Evolutionary conservation across 2,888 invertebrate species (phyloP).

Genomic region (Apodemia hepburni): DNA sequence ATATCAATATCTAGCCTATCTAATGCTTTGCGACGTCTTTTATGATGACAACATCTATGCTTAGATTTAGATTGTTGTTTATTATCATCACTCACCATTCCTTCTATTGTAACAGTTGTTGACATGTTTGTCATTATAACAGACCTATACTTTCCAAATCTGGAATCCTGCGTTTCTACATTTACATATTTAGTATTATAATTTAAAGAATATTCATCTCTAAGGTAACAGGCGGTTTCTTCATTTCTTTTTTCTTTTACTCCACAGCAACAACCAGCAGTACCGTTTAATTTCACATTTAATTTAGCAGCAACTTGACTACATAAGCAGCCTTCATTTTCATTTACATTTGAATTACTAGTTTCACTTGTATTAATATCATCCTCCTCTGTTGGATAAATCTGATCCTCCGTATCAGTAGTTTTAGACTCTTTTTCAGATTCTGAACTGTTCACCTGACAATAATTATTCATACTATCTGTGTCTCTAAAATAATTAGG

Average conservation of each 20-base stretch:
- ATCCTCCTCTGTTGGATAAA: conserved; percentile 39
- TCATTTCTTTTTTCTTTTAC: conserved; percentile 36
- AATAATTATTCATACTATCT: conserved; percentile 50
- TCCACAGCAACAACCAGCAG: conserved; percentile 42
- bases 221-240: conserved; percentile 45
- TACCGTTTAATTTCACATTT: conserved; percentile 36
- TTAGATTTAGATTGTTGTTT: background rate
- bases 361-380: background rate
- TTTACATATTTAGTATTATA: conserved; percentile 39
- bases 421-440: conserved; percentile 24
- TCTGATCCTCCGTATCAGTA: conserved; percentile 24
- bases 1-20: background rate
- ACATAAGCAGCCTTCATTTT: conserved; percentile 43
- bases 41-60: background rate
- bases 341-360: conserved; percentile 29
- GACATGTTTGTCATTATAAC: conserved; percentile 34
- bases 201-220: conserved; percentile 37
- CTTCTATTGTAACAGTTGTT: conserved; percentile 14
- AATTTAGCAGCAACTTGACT: conserved; percentile 46
- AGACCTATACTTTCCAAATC: conserved; percentile 35
- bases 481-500: conserved; percentile 43
- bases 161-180: conserved; percentile 47
- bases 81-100: background rate
- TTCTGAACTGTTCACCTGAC: conserved; percentile 37
- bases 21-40: background rate